Base-by-base conservation (phyloP, 2,797 vertebrate genomes). In the Cirrhinus molitorella region DNA sequence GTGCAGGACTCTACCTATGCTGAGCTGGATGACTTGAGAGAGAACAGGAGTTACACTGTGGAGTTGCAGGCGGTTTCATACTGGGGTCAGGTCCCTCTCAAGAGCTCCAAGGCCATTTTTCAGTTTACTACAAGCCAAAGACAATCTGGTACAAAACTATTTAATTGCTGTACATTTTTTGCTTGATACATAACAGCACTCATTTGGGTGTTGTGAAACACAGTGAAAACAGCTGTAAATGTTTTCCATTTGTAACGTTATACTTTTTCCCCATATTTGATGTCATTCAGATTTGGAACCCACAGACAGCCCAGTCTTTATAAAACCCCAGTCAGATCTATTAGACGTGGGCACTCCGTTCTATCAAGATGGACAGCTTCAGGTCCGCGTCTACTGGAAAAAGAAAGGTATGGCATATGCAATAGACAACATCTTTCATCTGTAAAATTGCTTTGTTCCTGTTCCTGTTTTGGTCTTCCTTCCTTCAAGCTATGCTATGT, bases 381-480 rank as follows among this genome's bases (percentile, higher is more conserved):
- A 95, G 67, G 96, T 96, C 85, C 96, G 97, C 79, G 93, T 98
- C 28, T 98, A 98, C 92, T 98, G 97, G 97, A 96, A 97, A 89
- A 96, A 95, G 89, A 94, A 93, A 91, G 97, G 97, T 97, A 88
- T 23, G 80, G 63, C 66, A n/a, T n/a, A 72, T 61, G 14, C 31
- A 37, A 74, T 63, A 68, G 25, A 68, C 47, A 16, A n/a, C n/a
- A 31, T 49, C 63, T 86, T 83, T 83, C 25, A 81, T 83, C 61
- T 51, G 19, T 21, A 13, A 72, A 45, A 55, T 67, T 83, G n/a
- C 31, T 70, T 67, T 79, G 40, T 23, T 8, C 59, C 10, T 78
- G 9, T 55, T 23, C n/a, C 40, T 43, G 40, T 84, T 14, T 34
- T 67, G 53, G 59, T 51, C 77, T 79, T 8, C 25, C 74, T 59